Conservation (phyloP, 2,888 invertebrate species). For the Sinelater perroti region DNA sequence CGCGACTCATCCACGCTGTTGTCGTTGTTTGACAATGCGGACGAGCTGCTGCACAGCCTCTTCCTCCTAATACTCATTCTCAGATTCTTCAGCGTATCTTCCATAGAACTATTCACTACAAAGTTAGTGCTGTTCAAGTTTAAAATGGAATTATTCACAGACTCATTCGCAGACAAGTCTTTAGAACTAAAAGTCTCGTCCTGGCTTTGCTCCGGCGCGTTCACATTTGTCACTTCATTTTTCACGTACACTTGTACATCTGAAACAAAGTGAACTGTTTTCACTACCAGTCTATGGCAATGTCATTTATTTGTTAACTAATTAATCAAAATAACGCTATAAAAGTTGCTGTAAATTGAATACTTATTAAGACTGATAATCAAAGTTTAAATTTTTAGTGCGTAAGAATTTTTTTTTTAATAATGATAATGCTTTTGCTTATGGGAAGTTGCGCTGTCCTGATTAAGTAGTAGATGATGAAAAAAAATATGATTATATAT, state of each 20-base stretch:
- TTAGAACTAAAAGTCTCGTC: not conserved
- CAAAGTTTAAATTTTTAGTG: too few species aligned
- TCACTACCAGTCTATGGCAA: too few species aligned
- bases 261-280: too few species aligned
- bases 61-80: constrained; percentile 60
- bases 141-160: constrained; percentile 19
- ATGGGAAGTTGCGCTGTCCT: too few species aligned
- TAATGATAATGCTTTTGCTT: too few species aligned
- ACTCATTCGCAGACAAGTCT: not conserved
- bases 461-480: too few species aligned
- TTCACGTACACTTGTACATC: constrained; percentile 4
- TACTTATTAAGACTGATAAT: too few species aligned
- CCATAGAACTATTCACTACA: constrained; percentile 46
- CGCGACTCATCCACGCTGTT: constrained; percentile 52
- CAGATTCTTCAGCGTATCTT: constrained; percentile 57
- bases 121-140: constrained; percentile 42
- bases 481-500: too few species aligned
- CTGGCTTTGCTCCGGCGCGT: not conserved
- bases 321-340: too few species aligned
- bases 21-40: constrained; percentile 57
- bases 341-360: too few species aligned
- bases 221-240: constrained; percentile 6
- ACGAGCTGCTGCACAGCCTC: constrained; percentile 58
- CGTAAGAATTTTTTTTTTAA: too few species aligned
- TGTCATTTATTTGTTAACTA: too few species aligned